These are phyloP conservation scores for Rhagophthalmus giganteus DNA, from an alignment of 2,888 invertebrate genomes.

Conservation along the genomic window DNA sequence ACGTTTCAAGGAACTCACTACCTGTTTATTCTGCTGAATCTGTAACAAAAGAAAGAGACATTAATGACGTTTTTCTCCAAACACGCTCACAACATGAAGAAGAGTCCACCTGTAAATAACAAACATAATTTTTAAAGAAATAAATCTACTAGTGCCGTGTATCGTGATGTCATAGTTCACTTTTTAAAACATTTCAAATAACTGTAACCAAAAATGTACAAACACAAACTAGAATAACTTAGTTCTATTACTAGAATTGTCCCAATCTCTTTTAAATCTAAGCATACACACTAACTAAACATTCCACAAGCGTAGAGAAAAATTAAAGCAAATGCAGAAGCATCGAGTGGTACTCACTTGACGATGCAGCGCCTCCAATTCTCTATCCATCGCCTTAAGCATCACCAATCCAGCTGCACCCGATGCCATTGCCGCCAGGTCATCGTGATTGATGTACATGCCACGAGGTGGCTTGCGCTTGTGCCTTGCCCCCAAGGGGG, in stretches of 20 bases:
- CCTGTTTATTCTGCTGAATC: slow-evolving; percentile 95
- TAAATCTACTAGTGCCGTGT: slow-evolving; percentile 16
- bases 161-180: slow-evolving; percentile 23
- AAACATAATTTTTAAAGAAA: slow-evolving; percentile 20
- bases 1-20: slow-evolving; percentile 82
- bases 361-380: slow-evolving; percentile 91
- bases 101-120: slow-evolving; percentile 14
- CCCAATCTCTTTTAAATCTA: slow-evolving; percentile 9
- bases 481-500: slow-evolving; percentile 57
- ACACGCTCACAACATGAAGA: background rate
- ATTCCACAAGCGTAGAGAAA: slow-evolving; percentile 26
- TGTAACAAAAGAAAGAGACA: slow-evolving; percentile 54
- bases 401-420: slow-evolving; percentile 75
- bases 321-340: slow-evolving; percentile 18
- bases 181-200: slow-evolving; percentile 13
- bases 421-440: slow-evolving; percentile 88
- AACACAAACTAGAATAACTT: slow-evolving; percentile 14
- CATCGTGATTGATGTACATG: slow-evolving; percentile 97
- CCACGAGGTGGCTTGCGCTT: slow-evolving; percentile 92
- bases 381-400: slow-evolving; percentile 90
- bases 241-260: slow-evolving; percentile 4
- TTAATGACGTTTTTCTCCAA: no score
- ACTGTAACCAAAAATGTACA: slow-evolving; percentile 15
- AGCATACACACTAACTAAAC: slow-evolving; percentile 20
- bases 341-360: slow-evolving; percentile 74